Percentiles rank a stretch among this genome's conserved stretches.
Evolutionary conservation across 2,888 invertebrate genomes (phyloP).

Genomic region (Rhagium mordax): DNA sequence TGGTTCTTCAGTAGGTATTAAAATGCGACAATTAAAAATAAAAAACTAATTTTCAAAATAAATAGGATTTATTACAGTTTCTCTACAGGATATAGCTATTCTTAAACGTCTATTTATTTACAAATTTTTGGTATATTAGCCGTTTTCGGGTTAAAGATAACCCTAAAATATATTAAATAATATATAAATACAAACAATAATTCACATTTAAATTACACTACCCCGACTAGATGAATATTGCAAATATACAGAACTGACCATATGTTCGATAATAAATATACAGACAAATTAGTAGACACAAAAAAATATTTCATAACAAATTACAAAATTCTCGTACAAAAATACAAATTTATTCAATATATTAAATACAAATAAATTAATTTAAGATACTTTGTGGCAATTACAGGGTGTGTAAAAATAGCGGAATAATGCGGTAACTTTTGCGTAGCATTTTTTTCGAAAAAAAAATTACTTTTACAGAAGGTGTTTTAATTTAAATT

Average conservation of each 20-base stretch:
- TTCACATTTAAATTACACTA: conserved; percentile 35
- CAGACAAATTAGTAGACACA: background rate
- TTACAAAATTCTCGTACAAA: background rate
- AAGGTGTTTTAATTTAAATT: no score
- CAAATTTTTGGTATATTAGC: conserved; percentile 52
- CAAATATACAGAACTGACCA: conserved; percentile 19
- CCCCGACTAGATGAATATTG: conserved; percentile 42
- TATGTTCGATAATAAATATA: background rate
- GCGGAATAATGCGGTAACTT: no score
- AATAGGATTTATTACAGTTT: conserved; percentile 2
- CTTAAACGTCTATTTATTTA: conserved; percentile 30
- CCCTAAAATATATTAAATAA: conserved; percentile 40
- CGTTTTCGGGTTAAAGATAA: conserved; percentile 43
- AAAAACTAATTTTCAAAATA: background rate
- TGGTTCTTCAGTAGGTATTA: background rate
- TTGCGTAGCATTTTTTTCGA: no score
- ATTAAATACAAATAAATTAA: no score
- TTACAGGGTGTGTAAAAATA: no score
- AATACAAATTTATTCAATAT: no score
- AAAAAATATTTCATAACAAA: background rate
- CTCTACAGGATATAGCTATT: background rate
- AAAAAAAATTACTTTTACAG: no score
- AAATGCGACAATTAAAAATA: background rate
- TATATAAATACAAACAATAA: conserved; percentile 43
- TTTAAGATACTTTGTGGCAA: no score